Conservation (phyloP, 2,113 vertebrate species). For the Lepidothrix coronata region DNA sequence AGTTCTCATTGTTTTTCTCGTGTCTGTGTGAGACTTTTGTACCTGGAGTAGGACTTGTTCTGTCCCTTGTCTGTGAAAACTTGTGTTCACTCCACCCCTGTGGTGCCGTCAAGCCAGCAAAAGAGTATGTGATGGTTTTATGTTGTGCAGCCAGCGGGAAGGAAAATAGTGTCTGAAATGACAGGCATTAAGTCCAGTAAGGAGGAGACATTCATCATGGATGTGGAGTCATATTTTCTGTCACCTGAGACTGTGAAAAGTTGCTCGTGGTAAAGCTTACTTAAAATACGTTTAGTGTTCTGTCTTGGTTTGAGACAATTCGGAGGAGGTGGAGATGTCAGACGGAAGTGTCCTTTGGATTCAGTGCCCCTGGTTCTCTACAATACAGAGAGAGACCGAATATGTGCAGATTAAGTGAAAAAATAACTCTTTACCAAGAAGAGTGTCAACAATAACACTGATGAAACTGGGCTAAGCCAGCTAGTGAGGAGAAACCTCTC, state of each 20-base stretch:
- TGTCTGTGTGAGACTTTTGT: background rate
- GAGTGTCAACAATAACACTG: background rate
- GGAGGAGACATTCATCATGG: background rate
- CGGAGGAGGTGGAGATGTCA: background rate
- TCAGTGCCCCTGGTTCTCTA: background rate
- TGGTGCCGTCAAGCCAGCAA: background rate
- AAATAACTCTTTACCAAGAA: background rate
- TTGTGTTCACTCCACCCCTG: rapidly evolving
- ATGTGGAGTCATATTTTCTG: background rate
- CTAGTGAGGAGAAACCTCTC: background rate
- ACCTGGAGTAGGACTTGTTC: background rate
- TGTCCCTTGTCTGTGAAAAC: background rate
- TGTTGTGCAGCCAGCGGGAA: background rate
- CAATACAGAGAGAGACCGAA: background rate
- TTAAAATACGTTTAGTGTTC: background rate
- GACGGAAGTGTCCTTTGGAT: background rate
- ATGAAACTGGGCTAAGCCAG: background rate
- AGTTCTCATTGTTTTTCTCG: rapidly evolving
- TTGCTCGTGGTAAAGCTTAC: background rate
- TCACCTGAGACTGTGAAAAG: background rate
- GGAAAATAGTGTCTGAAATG: background rate
- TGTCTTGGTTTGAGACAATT: background rate
- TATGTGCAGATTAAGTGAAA: background rate
- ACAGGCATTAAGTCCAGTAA: background rate
- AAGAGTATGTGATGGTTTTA: background rate